A percentile compares a stretch with the other conserved stretches of the same genome.
Evolutionary conservation across 2,113 vertebrate genomes (phyloP).

Genomic region (Odontophorus gujanensis): DNA sequence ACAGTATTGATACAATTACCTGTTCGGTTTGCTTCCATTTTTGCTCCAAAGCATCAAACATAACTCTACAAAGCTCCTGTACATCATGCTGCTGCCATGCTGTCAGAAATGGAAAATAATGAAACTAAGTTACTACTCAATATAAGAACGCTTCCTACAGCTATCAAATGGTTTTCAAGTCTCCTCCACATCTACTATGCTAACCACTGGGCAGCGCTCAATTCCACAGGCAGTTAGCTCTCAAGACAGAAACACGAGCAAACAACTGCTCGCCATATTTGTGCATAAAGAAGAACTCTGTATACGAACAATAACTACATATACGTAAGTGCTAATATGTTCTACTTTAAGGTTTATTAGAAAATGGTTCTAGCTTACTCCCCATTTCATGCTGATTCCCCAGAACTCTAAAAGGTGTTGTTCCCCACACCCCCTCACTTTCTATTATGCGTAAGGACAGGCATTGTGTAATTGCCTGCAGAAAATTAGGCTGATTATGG

Average conservation of each 20-base stretch:
- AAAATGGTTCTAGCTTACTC: neutral
- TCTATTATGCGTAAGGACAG: neutral
- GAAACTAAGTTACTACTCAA: neutral
- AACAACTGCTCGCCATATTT: neutral
- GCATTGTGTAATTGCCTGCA: neutral
- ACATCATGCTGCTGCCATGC: slow-evolving; percentile 99
- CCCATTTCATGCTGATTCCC: rapidly evolving
- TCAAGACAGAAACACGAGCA: neutral
- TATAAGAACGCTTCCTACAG: neutral
- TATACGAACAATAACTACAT: neutral
- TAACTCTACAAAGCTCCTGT: slow-evolving; percentile 98
- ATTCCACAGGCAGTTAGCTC: neutral
- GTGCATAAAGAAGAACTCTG: neutral
- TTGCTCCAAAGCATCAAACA: slow-evolving; percentile 99
- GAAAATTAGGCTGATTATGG: neutral
- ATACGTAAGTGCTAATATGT: neutral
- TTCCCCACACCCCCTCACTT: neutral
- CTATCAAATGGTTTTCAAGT: neutral
- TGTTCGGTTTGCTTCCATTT: slow-evolving; percentile 99
- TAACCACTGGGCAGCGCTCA: neutral
- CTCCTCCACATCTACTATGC: neutral
- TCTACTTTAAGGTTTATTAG: neutral
- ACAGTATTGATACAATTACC: slow-evolving; percentile 75
- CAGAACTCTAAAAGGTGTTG: neutral
- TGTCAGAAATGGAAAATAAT: slow-evolving; percentile 76